These are phyloP conservation scores for Microcebus ravelobensis DNA, from an alignment of 2,113 vertebrate species.

Conservation along the genomic window DNA sequence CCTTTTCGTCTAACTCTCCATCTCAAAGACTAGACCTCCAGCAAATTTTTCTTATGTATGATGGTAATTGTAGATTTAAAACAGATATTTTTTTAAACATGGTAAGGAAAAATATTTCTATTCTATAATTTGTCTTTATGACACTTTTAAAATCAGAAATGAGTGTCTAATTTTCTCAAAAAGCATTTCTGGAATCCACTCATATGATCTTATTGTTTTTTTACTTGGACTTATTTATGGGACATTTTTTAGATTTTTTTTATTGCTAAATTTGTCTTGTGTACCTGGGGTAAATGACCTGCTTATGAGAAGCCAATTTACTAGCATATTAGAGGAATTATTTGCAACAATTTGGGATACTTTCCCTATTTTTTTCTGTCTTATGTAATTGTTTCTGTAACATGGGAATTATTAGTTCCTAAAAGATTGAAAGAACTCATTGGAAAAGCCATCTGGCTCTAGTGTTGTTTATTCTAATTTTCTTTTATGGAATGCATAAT, in stretches of 20 bases:
- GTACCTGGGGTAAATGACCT: slow-evolving; percentile 3
- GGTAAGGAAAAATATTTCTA: neutral
- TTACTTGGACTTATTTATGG: neutral
- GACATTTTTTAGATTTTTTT: neutral
- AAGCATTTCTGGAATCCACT: neutral
- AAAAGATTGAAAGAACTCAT: slow-evolving; percentile 70
- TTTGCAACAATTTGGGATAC: slow-evolving; percentile 27
- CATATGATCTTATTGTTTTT: neutral
- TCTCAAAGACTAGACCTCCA: neutral
- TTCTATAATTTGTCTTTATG: neutral
- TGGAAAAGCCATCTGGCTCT: slow-evolving; percentile 77
- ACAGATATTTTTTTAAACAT: neutral
- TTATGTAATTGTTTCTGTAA: slow-evolving; percentile 64
- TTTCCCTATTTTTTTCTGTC: slow-evolving; percentile 63
- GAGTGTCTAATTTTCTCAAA: neutral
- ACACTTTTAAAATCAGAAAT: slow-evolving; percentile 41
- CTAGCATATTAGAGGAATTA: slow-evolving; percentile 7
- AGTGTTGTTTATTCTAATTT: slow-evolving; percentile 74
- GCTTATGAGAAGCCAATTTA: neutral
- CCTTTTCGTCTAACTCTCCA: neutral
- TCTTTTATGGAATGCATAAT: slow-evolving; percentile 78
- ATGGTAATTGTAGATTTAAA: neutral
- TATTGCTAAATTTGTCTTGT: neutral
- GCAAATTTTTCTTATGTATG: neutral
- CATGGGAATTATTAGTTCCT: slow-evolving; percentile 66